phyloP scores from a whole-genome alignment of 2,113 vertebrate genomes.

The Lampris megalopsis region DNA sequence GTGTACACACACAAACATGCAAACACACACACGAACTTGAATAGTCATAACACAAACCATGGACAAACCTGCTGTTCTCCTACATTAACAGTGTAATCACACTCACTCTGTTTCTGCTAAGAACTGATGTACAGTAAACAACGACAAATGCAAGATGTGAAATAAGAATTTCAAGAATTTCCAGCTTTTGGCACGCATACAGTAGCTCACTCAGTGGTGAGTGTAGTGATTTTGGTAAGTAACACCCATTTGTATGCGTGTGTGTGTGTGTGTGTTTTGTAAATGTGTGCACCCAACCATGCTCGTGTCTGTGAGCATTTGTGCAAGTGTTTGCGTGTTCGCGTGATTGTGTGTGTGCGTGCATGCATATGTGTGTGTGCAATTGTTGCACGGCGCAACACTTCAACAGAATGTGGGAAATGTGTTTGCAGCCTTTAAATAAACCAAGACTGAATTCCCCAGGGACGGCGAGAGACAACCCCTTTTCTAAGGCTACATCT shows the following conservation, averaged over 20 bases:
- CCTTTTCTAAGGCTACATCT: slow-evolving; percentile 33
- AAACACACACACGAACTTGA: too few species aligned
- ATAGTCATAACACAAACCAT: too few species aligned
- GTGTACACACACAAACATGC: too few species aligned
- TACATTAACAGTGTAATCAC: too few species aligned
- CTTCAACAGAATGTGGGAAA: slow-evolving; percentile 40
- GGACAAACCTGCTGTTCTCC: neutral
- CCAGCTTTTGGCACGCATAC: too few species aligned
- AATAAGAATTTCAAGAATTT: too few species aligned
- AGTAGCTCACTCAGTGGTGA: too few species aligned
- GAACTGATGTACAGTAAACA: neutral
- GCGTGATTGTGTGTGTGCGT: slow-evolving; percentile 4
- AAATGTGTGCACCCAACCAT: neutral
- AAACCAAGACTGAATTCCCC: slow-evolving; percentile 46
- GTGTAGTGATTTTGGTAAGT: too few species aligned
- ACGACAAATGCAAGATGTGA: too few species aligned
- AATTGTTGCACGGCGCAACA: slow-evolving; percentile 10
- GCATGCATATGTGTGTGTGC: neutral
- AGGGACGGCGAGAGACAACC: slow-evolving; percentile 45
- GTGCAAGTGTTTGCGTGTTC: neutral
- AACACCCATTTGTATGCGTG: neutral
- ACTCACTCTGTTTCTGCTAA: slow-evolving; percentile 10
- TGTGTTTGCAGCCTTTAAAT: slow-evolving; percentile 57
- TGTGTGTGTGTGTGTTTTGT: neutral
- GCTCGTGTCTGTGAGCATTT: neutral